Conservation (phyloP, 2,888 invertebrate species). For the Cremastinae sp. region DNA sequence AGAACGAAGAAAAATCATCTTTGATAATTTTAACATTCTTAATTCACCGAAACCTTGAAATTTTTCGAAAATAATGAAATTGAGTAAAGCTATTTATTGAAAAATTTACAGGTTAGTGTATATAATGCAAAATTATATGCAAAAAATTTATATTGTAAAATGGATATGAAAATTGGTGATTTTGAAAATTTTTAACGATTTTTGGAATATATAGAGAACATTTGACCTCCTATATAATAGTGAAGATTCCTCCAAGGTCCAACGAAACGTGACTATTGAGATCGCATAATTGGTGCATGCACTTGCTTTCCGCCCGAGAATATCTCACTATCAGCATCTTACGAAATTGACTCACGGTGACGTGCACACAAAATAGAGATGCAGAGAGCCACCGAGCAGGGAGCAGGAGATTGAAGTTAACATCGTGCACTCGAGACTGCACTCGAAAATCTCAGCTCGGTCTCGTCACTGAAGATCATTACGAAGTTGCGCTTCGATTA, state of each 20-base stretch:
- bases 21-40: too few species aligned
- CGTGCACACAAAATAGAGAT: background rate
- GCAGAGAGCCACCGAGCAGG: background rate
- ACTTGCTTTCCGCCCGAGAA: background rate
- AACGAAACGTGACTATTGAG: constrained; percentile 3
- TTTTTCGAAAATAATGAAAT: too few species aligned
- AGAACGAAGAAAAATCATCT: too few species aligned
- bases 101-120: too few species aligned
- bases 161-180: too few species aligned
- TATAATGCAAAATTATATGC: too few species aligned
- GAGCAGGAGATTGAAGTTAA: background rate
- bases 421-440: constrained; percentile 19
- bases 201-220: too few species aligned
- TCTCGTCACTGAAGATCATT: constrained; percentile 5
- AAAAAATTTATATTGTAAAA: too few species aligned
- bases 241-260: constrained; percentile 11
- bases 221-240: too few species aligned
- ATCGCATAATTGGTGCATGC: constrained; percentile 22
- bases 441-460: constrained; percentile 20
- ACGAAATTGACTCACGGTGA: background rate
- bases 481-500: constrained; percentile 15
- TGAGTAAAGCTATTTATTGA: too few species aligned
- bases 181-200: too few species aligned
- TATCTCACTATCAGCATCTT: constrained; percentile 7
- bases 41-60: too few species aligned